Base-by-base conservation (phyloP, 2,888 invertebrate species). In the Endomychus coccineus region DNA sequence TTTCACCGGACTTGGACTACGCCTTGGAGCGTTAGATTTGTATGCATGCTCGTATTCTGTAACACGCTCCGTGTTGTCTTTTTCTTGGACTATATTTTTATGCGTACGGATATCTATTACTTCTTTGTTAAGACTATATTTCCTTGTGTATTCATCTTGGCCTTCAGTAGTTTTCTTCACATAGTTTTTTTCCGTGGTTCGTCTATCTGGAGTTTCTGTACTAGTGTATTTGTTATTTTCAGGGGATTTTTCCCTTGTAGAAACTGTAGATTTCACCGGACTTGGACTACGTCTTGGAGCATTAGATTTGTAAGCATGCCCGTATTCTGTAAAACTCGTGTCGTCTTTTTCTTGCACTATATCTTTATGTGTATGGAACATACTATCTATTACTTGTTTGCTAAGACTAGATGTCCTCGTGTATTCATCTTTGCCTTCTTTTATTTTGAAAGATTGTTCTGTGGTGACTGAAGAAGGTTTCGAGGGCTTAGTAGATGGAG, bases 1-100 rank as follows among this genome's bases (percentile, higher is more conserved):
- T n/a, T n/a, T n/a, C n/a, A n/a, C n/a, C n/a, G n/a, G n/a, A n/a
- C n/a, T n/a, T n/a, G n/a, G n/a, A n/a, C 14, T 68, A 40, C 11
- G 34, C 35, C 16, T 37, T 48, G 54, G 35, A 47, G 48, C 48
- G 42, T 51, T 41, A 49, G 48, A 53, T 59, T 67, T 21, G 2
- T 42, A 44, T 21, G 51, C 19, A 10, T 2, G 17, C 3, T n/a
- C 19, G 13, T 12, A 9, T 11, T 25, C 19, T 34, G 34, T 13
- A 16, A 24, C 24, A 9, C 7, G 5, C 5, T 12, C 9, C 9
- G 16, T 23, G 6, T 21, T 29, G 28, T 10, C 15, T 2, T 29
- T 15, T 21, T 17, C 17, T 9, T 24, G 2, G 12, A 10, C 16
- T 13, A 21, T 29, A 4, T 13, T 12, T 6, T 19, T 16, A 1